A percentile compares a stretch with the other conserved stretches of the same genome.
Evolutionary conservation across 2,797 vertebrate genomes (phyloP).

Genomic region (Onychomys torridus): DNA sequence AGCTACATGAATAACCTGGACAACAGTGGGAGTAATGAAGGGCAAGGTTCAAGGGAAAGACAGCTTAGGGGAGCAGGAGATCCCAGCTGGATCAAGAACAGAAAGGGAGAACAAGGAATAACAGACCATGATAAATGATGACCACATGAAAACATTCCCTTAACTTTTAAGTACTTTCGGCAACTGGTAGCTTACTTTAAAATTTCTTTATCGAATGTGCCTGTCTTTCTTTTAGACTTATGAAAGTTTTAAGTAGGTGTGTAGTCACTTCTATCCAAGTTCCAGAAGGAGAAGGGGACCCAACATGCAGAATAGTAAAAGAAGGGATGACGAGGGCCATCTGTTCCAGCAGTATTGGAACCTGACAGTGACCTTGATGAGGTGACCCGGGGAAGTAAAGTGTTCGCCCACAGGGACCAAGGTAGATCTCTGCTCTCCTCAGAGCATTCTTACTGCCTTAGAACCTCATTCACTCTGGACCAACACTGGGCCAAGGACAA

Average conservation of each 20-base stretch:
- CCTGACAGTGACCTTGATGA: neutral
- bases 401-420: neutral
- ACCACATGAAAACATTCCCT: no score
- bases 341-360: neutral
- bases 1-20: no score
- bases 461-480: neutral
- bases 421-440: neutral
- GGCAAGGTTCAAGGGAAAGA: no score
- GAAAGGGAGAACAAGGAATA: no score
- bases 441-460: no score
- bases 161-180: neutral
- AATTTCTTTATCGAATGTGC: neutral
- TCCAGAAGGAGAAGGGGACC: neutral
- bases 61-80: no score
- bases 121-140: no score
- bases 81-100: no score
- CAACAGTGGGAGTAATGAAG: no score
- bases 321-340: neutral
- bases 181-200: neutral
- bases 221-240: conserved; percentile 9
- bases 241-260: neutral
- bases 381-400: neutral
- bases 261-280: neutral
- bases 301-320: neutral
- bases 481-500: no score